These are phyloP conservation scores for Enteromius argenteus DNA, from an alignment of 2,797 vertebrate genomes.

Conservation along the genomic window DNA sequence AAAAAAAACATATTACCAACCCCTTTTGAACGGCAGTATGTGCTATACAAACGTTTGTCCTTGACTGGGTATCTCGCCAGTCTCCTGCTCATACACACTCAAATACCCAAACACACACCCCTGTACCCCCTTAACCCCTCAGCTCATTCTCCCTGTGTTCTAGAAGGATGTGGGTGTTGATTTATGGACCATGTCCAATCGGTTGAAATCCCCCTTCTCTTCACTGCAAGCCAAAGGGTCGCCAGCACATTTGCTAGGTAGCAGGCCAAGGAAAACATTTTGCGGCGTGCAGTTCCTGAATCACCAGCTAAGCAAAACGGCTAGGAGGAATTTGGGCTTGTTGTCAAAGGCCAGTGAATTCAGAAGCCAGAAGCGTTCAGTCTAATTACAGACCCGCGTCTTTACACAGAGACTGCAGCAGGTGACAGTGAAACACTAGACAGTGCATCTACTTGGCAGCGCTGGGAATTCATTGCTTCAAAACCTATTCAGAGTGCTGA, in stretches of 20 bases:
- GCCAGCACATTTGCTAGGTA: constrained; percentile 72
- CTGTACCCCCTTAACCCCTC: constrained; percentile 54
- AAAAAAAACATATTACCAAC: neutral
- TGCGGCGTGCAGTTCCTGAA: constrained; percentile 67
- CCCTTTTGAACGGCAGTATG: neutral
- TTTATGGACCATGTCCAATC: constrained; percentile 81
- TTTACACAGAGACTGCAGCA: constrained; percentile 49
- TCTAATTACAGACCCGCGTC: constrained; percentile 56
- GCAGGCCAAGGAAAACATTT: constrained; percentile 79
- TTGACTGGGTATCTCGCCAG: constrained; percentile 31
- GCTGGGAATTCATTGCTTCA: constrained; percentile 46
- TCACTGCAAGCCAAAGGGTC: constrained; percentile 68
- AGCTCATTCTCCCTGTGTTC: constrained; percentile 73
- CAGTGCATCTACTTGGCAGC: constrained; percentile 62
- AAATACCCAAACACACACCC: constrained; percentile 31
- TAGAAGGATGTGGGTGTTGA: constrained; percentile 80
- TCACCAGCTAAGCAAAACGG: constrained; percentile 75
- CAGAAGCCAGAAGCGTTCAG: constrained; percentile 33
- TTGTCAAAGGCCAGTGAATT: constrained; percentile 69
- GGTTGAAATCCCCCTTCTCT: constrained; percentile 67
- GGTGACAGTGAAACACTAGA: constrained; percentile 56
- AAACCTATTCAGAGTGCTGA: constrained; percentile 62
- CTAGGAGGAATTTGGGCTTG: constrained; percentile 67
- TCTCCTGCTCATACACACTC: constrained; percentile 28
- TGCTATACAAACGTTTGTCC: neutral